Evolutionary conservation across 2,888 invertebrate genomes (phyloP), one percentile per base, ranked within the genome.

Genomic region (Caenorhabditis macrosperma): DNA sequence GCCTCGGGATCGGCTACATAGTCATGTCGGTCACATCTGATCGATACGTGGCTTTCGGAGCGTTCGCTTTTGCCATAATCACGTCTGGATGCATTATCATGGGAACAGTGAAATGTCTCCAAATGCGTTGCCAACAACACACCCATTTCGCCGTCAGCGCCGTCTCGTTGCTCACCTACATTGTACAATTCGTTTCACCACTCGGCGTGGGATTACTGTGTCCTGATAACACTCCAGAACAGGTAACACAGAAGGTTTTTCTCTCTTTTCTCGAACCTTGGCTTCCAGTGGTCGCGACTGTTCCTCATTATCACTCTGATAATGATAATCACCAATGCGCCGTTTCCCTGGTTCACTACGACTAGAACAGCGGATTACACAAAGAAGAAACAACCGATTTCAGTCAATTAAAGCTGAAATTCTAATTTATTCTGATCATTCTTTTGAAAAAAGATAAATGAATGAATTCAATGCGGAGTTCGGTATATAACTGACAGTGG

Each of bases 41-140:
- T 35, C 64, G 81, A 0, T 30, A 52, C 44, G 28, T 81, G 5
- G 85, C 81, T 0, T 85, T 85, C 60, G 38, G 82, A 0, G 84
- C 78, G 35, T 87, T 84, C 63, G 82, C 87, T 1, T 67, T 67
- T 2, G 82, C 82, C 10, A 83, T 85, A 28, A 78, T 81, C 5
- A 82, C 83, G 30, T 79, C 75, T 7, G 86, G 86, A 2, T 41
- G 86, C 22, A 87, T 86, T 26, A 79, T 82, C 9, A 82, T 87
- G 24, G 86, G 85, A n/a, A 76, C 76, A 6, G 80, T 84, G 26
- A 82, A 82, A 52, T 82, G 83, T 50, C 75, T 82, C 9, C 81
- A 82, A 24, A 41, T 87, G 80, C 77, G 82, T 66, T 83, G 33
- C 50, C 82, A 79, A 26, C 84, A 84, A 24, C 74, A 79, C 44